Base-by-base conservation (phyloP, 2,888 invertebrate species). In the Metopia argyrocephala region DNA sequence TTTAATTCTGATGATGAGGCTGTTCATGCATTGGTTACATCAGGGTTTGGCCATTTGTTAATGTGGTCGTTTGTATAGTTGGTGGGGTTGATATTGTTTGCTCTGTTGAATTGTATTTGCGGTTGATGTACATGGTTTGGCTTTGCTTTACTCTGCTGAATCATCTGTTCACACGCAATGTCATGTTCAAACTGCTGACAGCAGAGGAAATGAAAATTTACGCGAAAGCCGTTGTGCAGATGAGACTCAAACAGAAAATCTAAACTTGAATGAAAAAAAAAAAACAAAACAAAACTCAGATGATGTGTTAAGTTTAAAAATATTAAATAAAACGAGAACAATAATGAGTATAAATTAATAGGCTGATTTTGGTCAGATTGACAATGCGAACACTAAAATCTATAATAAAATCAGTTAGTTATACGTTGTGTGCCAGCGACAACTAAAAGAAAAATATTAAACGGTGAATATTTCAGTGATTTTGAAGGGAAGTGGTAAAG, bases 111-210 rank as follows among this genome's bases (percentile, higher is more conserved):
- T 71, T 70, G 62, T 52, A 45, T 38, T 38, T 76, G 73, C 69
- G 74, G 81, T 81, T 83, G 83, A 83, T 85, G 84, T 84, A 85
- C 84, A 87, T 83, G 84, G 20, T 61, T 84, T 86, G 84, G 25
- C 71, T 71, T 28, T 71, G 52, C 59, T 27, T 5, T 48, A 18
- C 20, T n/a, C 28, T 85, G 85, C 83, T 86, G 85, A 85, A 84
- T 84, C 81, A 83, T 78, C 82, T 82, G 79, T 65, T 66, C 79
- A 80, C 79, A 85, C 82, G 79, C 81, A 81, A 79, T 79, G 79
- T 81, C 83, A 83, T 79, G 83, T 83, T 59, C 48, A 76, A 75
- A 80, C 62, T 78, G 80, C 73, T 83, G 83, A 80, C 83, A 83
- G 56, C 23, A 31, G 52, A 65, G 78, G 79, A 81, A 81, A 82